Conservation (phyloP, 2,113 vertebrate species). For the Cettia cetti region DNA sequence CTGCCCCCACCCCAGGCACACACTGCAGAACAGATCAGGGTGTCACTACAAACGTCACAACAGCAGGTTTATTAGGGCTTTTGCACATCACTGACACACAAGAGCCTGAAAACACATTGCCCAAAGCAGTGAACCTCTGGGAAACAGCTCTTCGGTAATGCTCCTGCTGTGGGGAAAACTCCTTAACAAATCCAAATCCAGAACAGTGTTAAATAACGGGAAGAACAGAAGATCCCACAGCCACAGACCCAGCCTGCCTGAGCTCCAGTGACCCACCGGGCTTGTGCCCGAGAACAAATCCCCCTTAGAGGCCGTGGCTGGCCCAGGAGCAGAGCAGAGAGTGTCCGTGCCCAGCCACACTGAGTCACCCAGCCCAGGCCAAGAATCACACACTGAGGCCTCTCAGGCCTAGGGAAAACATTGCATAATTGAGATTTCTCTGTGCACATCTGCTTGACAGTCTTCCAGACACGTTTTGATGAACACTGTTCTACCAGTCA, state of each 20-base stretch:
- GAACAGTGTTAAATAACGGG: neutral
- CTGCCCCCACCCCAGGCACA: neutral
- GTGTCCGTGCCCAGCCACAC: neutral
- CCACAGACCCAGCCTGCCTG: neutral
- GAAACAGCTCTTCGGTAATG: neutral
- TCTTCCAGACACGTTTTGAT: neutral
- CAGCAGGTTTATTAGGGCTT: constrained; percentile 41
- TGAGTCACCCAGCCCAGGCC: neutral
- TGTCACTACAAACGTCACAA: neutral
- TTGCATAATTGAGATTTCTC: neutral
- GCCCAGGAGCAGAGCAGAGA: neutral
- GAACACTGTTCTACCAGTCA: neutral
- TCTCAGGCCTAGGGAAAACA: constrained; percentile 22
- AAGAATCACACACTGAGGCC: constrained; percentile 2
- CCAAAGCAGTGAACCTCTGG: neutral
- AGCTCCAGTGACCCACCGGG: fast-evolving
- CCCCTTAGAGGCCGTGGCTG: neutral
- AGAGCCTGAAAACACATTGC: neutral
- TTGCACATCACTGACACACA: neutral
- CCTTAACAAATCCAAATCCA: neutral
- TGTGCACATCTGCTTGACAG: constrained; percentile 1
- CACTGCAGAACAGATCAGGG: neutral
- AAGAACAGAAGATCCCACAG: neutral
- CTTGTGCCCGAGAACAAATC: neutral
- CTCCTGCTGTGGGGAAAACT: neutral